phyloP scores from a whole-genome alignment of 2,113 vertebrate species.

The Oophaga pumilio region DNA sequence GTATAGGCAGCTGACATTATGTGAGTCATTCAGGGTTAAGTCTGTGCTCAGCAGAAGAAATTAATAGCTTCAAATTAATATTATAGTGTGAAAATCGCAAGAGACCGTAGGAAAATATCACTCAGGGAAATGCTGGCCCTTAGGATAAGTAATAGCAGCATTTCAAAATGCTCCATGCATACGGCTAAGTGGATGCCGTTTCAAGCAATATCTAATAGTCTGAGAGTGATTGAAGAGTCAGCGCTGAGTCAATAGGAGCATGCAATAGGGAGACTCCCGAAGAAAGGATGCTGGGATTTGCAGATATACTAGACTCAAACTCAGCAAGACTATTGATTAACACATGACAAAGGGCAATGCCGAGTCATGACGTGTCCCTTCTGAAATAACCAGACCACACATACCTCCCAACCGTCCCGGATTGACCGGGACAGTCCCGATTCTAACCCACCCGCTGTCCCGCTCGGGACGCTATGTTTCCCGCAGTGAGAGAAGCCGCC shows the following conservation, averaged over 20 bases:
- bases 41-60: neutral
- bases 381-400: too few species aligned
- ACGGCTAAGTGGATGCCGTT: conserved; percentile 30
- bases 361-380: too few species aligned
- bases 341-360: too few species aligned
- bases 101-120: conserved; percentile 27
- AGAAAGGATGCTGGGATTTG: conserved; percentile 32
- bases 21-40: conserved; percentile 6
- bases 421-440: too few species aligned
- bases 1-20: neutral
- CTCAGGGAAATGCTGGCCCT: conserved; percentile 21
- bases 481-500: too few species aligned
- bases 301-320: neutral
- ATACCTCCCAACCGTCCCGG: too few species aligned
- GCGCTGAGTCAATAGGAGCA: conserved; percentile 22
- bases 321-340: neutral
- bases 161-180: conserved; percentile 10
- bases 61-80: conserved; percentile 28
- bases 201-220: conserved; percentile 47
- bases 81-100: conserved; percentile 21
- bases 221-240: conserved; percentile 42
- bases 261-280: conserved; percentile 36
- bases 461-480: too few species aligned
- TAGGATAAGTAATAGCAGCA: conserved; percentile 40
- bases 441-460: too few species aligned